These are phyloP conservation scores for Drosophila saltans DNA, from an alignment of 1,140 invertebrate genomes.

Conservation along the genomic window DNA sequence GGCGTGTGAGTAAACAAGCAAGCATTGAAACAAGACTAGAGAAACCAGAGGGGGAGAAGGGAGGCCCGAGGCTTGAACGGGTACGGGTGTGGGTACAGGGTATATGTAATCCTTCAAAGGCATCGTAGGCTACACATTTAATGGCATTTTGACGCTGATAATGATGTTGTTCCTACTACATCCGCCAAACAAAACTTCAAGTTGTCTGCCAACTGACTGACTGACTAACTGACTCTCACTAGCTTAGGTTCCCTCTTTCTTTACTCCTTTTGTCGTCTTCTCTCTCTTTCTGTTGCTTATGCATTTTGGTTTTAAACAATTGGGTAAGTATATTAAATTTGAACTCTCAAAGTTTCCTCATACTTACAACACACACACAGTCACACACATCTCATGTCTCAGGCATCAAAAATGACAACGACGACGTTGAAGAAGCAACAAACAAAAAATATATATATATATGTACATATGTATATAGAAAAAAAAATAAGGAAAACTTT, in stretches of 20 bases:
- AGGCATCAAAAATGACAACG: conserved; percentile 55
- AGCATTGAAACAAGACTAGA: conserved; percentile 14
- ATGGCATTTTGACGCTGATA: conserved; percentile 79
- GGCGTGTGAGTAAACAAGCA: conserved; percentile 37
- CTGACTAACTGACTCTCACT: conserved; percentile 15
- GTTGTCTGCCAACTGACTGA: conserved; percentile 39
- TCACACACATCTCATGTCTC: conserved; percentile 14
- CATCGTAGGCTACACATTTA: conserved; percentile 76
- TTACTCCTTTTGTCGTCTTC: conserved; percentile 28
- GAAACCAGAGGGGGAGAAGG: background rate
- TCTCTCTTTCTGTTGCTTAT: conserved; percentile 21
- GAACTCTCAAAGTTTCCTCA: conserved; percentile 2
- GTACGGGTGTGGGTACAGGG: background rate
- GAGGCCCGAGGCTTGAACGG: background rate
- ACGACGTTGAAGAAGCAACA: background rate
- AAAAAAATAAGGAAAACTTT: conserved; percentile 19
- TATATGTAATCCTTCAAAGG: conserved; percentile 68
- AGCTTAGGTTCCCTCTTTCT: background rate
- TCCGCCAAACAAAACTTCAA: conserved; percentile 56
- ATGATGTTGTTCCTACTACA: conserved; percentile 73
- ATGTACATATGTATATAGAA: conserved; percentile 3
- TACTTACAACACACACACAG: background rate
- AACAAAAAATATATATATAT: conserved; percentile 1
- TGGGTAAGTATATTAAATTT: conserved; percentile 25
- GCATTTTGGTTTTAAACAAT: conserved; percentile 53